Conservation (phyloP, 2,888 invertebrate genomes). For the Griposia aprilina region DNA sequence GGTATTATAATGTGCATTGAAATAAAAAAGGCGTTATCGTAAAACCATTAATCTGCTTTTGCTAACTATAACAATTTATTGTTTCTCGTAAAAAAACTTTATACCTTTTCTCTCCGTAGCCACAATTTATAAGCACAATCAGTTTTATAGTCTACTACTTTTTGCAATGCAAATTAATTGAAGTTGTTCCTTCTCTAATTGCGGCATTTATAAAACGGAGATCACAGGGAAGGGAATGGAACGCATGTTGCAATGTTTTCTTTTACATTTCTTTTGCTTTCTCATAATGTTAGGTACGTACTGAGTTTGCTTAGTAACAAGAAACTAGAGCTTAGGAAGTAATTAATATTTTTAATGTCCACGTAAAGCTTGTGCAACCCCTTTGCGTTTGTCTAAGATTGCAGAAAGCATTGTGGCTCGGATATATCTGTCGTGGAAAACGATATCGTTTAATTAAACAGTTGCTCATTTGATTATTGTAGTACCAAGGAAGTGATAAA, state of each 20-base stretch:
- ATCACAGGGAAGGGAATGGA: constrained; percentile 19
- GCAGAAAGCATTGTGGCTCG: not conserved
- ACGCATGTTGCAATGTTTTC: constrained; percentile 18
- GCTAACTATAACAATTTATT: not conserved
- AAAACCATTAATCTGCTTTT: not conserved
- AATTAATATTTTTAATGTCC: not conserved
- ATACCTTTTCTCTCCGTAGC: not conserved
- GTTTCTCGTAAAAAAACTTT: not conserved
- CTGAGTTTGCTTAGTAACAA: not conserved
- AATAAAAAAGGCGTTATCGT: not conserved
- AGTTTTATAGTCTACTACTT: constrained; percentile 34
- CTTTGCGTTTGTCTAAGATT: not conserved
- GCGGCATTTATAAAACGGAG: constrained; percentile 47
- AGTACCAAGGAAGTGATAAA: too few species aligned
- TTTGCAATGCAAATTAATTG: constrained; percentile 57
- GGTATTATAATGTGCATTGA: not conserved
- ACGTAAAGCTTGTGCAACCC: not conserved
- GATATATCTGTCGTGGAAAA: too few species aligned
- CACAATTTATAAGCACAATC: constrained; percentile 46
- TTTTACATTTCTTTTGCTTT: constrained; percentile 15
- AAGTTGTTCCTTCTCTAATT: constrained; percentile 45
- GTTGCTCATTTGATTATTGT: too few species aligned
- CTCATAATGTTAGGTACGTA: not conserved
- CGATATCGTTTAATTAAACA: too few species aligned
- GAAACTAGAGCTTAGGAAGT: constrained; percentile 9